phyloP scores from a whole-genome alignment of 2,113 vertebrate species.

The Labeo catla region DNA sequence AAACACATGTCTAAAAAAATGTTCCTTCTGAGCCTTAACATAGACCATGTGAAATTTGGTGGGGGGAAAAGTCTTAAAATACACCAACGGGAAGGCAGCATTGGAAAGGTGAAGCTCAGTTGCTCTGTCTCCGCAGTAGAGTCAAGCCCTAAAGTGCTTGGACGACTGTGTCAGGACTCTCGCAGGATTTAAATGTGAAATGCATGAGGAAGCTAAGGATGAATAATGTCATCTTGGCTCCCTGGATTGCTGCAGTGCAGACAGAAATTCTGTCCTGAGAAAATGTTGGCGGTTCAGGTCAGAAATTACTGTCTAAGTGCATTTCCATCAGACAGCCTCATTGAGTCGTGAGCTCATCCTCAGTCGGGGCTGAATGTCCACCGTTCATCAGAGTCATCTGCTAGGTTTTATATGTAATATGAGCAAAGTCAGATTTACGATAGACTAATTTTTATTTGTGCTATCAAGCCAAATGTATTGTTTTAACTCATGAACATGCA shows the following conservation, averaged over 20 bases:
- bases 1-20: slow-evolving; percentile 11
- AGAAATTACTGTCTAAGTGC: slow-evolving; percentile 51
- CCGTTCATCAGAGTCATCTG: slow-evolving; percentile 9
- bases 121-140: background rate
- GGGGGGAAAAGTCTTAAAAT: slow-evolving; percentile 4
- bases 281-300: slow-evolving; percentile 44
- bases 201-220: slow-evolving; percentile 52
- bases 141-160: slow-evolving; percentile 34
- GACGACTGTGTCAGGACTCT: slow-evolving; percentile 34
- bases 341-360: background rate
- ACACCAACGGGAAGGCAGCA: background rate
- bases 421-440: background rate
- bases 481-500: too few relatives aligned
- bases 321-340: slow-evolving; percentile 41
- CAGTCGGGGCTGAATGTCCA: background rate
- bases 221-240: slow-evolving; percentile 45
- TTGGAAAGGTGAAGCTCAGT: slow-evolving; percentile 24
- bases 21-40: slow-evolving; percentile 10
- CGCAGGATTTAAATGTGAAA: slow-evolving; percentile 54
- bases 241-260: slow-evolving; percentile 15
- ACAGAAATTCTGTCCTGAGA: slow-evolving; percentile 36
- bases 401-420: background rate
- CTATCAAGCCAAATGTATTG: too few relatives aligned
- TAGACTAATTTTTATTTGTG: background rate
- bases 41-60: background rate